These are phyloP conservation scores for Phyllotreta striolata DNA, from an alignment of 2,888 invertebrate genomes.

Conservation along the genomic window DNA sequence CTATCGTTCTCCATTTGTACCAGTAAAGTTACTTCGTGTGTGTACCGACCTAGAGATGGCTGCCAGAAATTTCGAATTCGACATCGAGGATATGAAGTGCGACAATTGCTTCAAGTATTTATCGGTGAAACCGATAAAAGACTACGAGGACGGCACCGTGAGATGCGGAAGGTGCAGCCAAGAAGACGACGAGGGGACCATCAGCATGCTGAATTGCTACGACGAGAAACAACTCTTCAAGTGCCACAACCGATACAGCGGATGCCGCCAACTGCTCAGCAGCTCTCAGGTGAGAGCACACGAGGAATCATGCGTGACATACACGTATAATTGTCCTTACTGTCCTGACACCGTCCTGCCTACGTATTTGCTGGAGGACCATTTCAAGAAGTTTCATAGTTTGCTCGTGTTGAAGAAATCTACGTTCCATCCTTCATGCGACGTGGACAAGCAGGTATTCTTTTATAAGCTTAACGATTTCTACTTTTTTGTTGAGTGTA, in stretches of 20 bases:
- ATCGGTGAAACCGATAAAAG: conserved; percentile 19
- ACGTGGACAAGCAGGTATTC: too few relatives aligned
- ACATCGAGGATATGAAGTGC: background rate
- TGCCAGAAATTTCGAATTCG: too few relatives aligned
- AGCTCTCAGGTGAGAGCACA: background rate
- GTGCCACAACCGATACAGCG: conserved; percentile 1
- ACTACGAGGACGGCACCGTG: conserved; percentile 1
- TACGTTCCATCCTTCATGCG: background rate
- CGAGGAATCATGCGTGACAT: background rate
- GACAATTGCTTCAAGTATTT: conserved; percentile 15
- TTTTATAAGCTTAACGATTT: too few relatives aligned
- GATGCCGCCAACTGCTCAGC: conserved; percentile 2
- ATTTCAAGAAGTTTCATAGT: background rate
- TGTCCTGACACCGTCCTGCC: conserved; percentile 8
- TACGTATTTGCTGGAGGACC: conserved; percentile 5
- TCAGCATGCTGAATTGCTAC: background rate
- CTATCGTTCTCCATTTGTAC: too few relatives aligned
- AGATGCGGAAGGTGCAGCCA: conserved; percentile 14
- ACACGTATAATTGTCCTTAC: conserved; percentile 6
- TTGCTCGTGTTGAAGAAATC: background rate
- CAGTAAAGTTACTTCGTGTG: too few relatives aligned
- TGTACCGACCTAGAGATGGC: too few relatives aligned
- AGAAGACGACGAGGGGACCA: conserved; percentile 8
- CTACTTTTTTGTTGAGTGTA: too few relatives aligned
- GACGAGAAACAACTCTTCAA: background rate